Evolutionary conservation across 2,797 vertebrate species (phyloP).

Genomic region (Lithobates sylvaticus): DNA sequence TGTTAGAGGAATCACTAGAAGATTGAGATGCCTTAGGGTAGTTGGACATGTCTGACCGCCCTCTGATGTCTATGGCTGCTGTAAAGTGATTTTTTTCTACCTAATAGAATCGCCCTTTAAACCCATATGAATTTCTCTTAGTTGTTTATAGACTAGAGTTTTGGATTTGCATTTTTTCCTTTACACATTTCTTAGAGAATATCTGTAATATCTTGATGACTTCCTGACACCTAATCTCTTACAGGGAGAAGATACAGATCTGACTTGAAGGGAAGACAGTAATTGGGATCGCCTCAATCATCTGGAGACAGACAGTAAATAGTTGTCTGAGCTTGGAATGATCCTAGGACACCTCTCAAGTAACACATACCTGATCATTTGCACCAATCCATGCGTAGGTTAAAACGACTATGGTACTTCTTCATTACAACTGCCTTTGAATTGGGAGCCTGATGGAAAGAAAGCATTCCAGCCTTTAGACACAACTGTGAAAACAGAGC

Average conservation of each 20-base stretch:
- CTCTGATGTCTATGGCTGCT: too few relatives aligned
- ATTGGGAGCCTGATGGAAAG: slow-evolving; percentile 26
- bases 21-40: too few relatives aligned
- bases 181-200: not conserved
- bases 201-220: slow-evolving; percentile 9
- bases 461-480: slow-evolving; percentile 15
- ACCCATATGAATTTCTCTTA: too few relatives aligned
- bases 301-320: slow-evolving; percentile 11
- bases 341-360: slow-evolving; percentile 7
- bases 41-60: too few relatives aligned
- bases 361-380: slow-evolving; percentile 41
- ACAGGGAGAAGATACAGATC: slow-evolving; percentile 38
- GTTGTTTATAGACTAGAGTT: too few relatives aligned
- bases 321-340: slow-evolving; percentile 17
- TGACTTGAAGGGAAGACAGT: not conserved
- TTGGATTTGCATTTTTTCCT: not conserved
- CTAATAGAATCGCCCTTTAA: too few relatives aligned
- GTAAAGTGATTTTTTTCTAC: too few relatives aligned
- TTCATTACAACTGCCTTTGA: slow-evolving; percentile 24
- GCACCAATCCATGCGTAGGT: slow-evolving; percentile 1
- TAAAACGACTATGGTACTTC: slow-evolving; percentile 6
- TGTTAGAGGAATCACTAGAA: too few relatives aligned
- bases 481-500: slow-evolving; percentile 5
- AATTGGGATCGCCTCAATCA: not conserved
- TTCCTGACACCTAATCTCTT: slow-evolving; percentile 6